These are phyloP conservation scores for Galerucella pusilla DNA, from an alignment of 2,888 invertebrate species.

Conservation along the genomic window DNA sequence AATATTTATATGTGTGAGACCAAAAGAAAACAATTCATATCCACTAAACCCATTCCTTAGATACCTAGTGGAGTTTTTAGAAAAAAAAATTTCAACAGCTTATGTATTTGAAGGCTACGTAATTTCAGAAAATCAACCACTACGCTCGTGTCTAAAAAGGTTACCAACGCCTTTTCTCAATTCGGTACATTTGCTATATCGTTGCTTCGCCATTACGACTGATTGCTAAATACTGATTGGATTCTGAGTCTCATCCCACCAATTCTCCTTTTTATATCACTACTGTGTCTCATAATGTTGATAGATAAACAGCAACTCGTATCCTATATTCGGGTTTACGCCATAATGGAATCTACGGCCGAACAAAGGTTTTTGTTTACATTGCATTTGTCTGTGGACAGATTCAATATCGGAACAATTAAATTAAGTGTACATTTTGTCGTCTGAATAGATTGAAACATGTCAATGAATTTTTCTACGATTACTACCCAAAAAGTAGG, in stretches of 20 bases:
- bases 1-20: too few relatives aligned
- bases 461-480: too few relatives aligned
- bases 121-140: neutral
- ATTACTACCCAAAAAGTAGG: too few relatives aligned
- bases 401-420: slow-evolving; percentile 1
- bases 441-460: neutral
- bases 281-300: slow-evolving; percentile 54
- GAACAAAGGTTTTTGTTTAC: slow-evolving; percentile 33
- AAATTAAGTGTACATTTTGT: neutral
- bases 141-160: slow-evolving; percentile 19
- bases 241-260: slow-evolving; percentile 60
- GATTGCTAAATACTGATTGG: slow-evolving; percentile 64
- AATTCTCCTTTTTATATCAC: slow-evolving; percentile 57
- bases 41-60: too few relatives aligned
- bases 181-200: slow-evolving; percentile 53
- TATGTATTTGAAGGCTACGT: neutral
- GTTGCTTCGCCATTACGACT: slow-evolving; percentile 61
- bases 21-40: too few relatives aligned
- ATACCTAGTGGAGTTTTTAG: too few relatives aligned
- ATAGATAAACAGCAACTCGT: slow-evolving; percentile 52
- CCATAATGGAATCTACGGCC: slow-evolving; percentile 36
- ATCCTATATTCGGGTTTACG: slow-evolving; percentile 34
- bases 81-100: too few relatives aligned
- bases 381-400: slow-evolving; percentile 17
- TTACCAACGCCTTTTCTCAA: slow-evolving; percentile 31